Conservation (phyloP, 2,113 vertebrate genomes). For the Psettodes erumei region DNA sequence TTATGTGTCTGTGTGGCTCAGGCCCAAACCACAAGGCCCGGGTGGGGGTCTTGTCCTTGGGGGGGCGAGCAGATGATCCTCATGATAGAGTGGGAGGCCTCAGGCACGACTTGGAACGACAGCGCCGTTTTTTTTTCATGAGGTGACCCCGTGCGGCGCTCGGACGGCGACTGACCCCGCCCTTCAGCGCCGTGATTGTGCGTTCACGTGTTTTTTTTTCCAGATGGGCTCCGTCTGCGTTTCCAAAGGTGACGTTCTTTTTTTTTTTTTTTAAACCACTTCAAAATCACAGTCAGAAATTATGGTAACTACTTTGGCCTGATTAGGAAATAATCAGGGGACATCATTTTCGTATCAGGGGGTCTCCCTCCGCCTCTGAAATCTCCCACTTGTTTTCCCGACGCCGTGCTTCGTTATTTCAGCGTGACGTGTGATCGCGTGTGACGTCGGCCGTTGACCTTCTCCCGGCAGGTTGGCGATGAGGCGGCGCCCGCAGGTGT, state of each 20-base stretch:
- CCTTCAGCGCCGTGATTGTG: constrained; percentile 18
- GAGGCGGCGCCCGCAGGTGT: not conserved
- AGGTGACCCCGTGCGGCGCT: not conserved
- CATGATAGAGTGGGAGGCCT: no score
- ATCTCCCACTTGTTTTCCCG: not conserved
- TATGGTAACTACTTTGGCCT: constrained; percentile 12
- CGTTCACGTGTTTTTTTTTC: constrained; percentile 18
- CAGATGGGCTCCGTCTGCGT: not conserved
- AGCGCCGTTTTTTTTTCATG: no score
- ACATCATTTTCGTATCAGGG: not conserved
- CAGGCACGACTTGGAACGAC: no score
- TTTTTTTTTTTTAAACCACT: no score
- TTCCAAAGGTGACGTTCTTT: not conserved
- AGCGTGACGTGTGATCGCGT: no score
- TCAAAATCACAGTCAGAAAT: constrained; percentile 25
- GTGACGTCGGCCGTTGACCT: no score
- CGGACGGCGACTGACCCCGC: not conserved
- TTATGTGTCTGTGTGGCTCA: not conserved
- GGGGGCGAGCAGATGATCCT: not conserved
- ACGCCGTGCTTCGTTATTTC: not conserved
- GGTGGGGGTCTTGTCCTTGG: no score
- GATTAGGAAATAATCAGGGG: constrained; percentile 24
- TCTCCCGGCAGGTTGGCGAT: not conserved
- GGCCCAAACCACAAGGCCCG: not conserved
- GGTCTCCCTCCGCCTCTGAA: not conserved